Conservation (phyloP, 2,888 invertebrate genomes). For the Gasteruption jaculator region DNA sequence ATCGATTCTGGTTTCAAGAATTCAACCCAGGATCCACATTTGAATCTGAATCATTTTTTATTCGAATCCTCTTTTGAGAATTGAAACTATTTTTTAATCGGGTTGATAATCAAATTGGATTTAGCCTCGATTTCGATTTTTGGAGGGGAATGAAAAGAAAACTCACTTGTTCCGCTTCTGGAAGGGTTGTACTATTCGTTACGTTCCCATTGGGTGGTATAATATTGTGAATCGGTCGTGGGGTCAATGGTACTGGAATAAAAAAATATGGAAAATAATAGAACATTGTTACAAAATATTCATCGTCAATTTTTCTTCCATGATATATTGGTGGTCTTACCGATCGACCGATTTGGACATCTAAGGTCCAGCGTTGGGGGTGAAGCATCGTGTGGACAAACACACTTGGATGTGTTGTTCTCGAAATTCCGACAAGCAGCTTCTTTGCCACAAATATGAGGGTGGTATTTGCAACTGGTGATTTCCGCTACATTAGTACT, state of each 20-base stretch:
- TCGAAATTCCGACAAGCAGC: slow-evolving; percentile 59
- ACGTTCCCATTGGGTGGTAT: slow-evolving; percentile 54
- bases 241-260: slow-evolving; percentile 56
- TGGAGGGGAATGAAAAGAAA: no score
- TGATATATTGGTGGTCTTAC: slow-evolving; percentile 42
- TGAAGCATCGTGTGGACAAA: slow-evolving; percentile 65
- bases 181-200: slow-evolving; percentile 40
- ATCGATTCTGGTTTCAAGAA: no score
- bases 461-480: slow-evolving; percentile 38
- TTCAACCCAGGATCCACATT: no score
- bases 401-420: slow-evolving; percentile 58
- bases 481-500: no score
- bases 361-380: slow-evolving; percentile 60
- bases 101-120: no score
- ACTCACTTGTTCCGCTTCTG: slow-evolving; percentile 42
- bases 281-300: not conserved
- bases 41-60: not conserved
- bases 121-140: no score
- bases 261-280: no score
- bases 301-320: not conserved
- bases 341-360: slow-evolving; percentile 61
- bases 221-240: slow-evolving; percentile 60
- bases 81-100: not conserved
- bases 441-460: slow-evolving; percentile 60
- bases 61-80: not conserved